Base-by-base conservation (phyloP, 2,113 vertebrate species). In the Phylloscopus trochiloides region DNA sequence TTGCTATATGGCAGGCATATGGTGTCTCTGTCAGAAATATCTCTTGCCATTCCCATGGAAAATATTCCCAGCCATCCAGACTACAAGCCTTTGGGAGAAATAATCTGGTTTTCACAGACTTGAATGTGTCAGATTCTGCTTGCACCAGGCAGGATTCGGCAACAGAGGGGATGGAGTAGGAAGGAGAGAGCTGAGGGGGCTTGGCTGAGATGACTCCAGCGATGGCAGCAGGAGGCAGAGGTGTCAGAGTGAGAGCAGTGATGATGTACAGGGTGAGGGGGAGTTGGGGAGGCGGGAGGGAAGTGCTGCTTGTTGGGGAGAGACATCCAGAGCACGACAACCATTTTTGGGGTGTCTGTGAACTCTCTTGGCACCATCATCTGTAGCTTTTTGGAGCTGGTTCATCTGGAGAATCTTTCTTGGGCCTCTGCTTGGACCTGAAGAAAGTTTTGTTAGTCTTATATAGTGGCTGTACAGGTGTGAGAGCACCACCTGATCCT, bases 1-100 rank as follows among this genome's bases (percentile, higher is more conserved):
- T 92, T 38, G 52, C 66, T 91, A 6, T 89, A 73, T 94, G 83
- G 88, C 83, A 80, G 77, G 51, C 95, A 94, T 74, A 75, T 96
- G 91, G 73, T 68, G 73, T 72, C 54, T 86, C 36, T 1, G 13
- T 78, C 42, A 72, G 71, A 86, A 92, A 28, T 68, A 57, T 9
- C 71, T 90, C 52, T 72, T 86, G 52, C 61, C 19, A 8, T 91
- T 94, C 83, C 77, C 8, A 0, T 91, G 48, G 84, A 89, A 87
- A 89, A 72, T 40, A 45, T 81, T 87, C 32, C 7, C 57, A 93
- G 59, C 28, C 62, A 78, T 71, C 43, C 57, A 78, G 66, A 67
- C 52, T 67, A 1, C n/a, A 77, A 74, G 29, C 15, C 34, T 88
- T 83, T 54, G 19, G 31, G 28, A 32, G 66, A 18, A 57, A 61